A percentile compares a stretch with the other conserved stretches of the same genome.
phyloP scores from a whole-genome alignment of 1,140 invertebrate genomes.

The Pogonognathellus flavescens region DNA sequence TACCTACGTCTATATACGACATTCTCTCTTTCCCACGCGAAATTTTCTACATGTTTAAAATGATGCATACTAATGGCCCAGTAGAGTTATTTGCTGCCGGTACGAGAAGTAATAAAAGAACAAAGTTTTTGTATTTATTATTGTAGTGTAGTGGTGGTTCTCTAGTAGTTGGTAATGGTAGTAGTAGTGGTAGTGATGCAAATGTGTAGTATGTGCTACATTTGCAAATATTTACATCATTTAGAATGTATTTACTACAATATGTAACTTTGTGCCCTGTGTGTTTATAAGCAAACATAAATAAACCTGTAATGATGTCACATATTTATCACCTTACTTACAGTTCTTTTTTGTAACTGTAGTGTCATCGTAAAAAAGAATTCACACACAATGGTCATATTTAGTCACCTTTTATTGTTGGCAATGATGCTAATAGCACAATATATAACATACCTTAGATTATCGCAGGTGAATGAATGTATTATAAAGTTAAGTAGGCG shows the following conservation, averaged over 20 bases:
- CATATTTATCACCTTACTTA: too few species aligned
- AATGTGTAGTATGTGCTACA: not conserved
- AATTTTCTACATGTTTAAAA: not conserved
- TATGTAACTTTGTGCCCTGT: too few species aligned
- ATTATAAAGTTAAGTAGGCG: too few species aligned
- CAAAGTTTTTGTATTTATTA: not conserved
- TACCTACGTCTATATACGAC: too few species aligned
- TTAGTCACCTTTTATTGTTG: too few species aligned
- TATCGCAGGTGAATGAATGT: not conserved
- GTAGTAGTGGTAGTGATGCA: not conserved
- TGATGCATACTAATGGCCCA: not conserved
- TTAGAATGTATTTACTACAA: not conserved
- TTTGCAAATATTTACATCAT: conserved; percentile 45
- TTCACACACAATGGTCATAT: too few species aligned
- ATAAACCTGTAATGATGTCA: conserved; percentile 20
- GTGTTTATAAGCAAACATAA: not conserved
- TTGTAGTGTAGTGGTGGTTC: not conserved
- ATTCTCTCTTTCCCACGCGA: not conserved
- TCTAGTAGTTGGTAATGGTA: too few species aligned
- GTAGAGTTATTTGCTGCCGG: not conserved
- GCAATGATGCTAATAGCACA: not conserved
- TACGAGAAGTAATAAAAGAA: not conserved
- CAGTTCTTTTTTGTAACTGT: too few species aligned
- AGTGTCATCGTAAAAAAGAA: too few species aligned
- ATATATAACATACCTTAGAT: not conserved